Conservation (phyloP, 2,113 vertebrate genomes). For the Eulemur macaco region DNA sequence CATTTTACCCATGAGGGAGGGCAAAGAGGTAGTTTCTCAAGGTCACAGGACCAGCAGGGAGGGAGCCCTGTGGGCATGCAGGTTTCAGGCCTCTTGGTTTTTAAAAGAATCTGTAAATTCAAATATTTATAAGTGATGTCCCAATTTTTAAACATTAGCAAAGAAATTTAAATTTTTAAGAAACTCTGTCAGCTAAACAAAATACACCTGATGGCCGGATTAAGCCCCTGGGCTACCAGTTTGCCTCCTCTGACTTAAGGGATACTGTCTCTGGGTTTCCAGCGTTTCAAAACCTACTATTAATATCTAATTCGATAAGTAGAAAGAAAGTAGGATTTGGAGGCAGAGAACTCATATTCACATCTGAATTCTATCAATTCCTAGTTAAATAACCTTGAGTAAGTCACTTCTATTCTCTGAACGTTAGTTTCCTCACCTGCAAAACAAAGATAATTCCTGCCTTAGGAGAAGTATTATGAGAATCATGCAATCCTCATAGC, state of each 20-base stretch:
- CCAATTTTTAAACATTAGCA: slow-evolving; percentile 34
- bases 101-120: slow-evolving; percentile 35
- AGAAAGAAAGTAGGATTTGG: background rate
- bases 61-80: background rate
- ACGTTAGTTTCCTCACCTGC: background rate
- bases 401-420: background rate
- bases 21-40: background rate
- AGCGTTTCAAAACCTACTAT: background rate
- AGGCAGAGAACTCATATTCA: background rate
- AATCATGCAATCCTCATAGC: background rate
- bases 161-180: slow-evolving; percentile 24
- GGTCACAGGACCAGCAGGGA: background rate
- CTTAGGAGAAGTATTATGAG: background rate
- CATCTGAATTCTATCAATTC: background rate
- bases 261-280: background rate
- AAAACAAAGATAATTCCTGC: background rate
- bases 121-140: slow-evolving; percentile 50
- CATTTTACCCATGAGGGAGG: background rate
- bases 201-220: background rate
- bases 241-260: background rate
- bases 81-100: background rate
- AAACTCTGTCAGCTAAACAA: slow-evolving; percentile 37
- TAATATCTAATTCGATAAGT: background rate
- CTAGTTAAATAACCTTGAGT: background rate
- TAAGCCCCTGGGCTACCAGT: background rate